Evolutionary conservation across 1,140 invertebrate species (phyloP).

Genomic region (Chelonus insularis): DNA sequence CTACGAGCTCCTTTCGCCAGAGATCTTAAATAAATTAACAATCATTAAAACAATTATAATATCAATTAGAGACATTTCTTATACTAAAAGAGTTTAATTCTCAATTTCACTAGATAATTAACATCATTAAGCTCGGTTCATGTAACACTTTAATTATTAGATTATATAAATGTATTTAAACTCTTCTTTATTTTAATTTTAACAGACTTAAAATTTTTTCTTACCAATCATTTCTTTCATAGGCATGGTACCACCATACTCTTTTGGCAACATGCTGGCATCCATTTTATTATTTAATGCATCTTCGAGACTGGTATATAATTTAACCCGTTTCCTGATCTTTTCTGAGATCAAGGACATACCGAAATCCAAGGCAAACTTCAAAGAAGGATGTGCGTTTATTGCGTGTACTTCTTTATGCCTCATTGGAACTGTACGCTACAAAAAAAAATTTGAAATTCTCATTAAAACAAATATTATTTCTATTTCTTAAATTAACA

Average conservation of each 20-base stretch:
- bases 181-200: too few species aligned
- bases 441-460: not conserved
- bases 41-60: conserved; percentile 1
- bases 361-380: conserved; percentile 79
- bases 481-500: too few species aligned
- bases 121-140: too few species aligned
- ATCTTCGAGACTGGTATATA: conserved; percentile 69
- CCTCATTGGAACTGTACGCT: conserved; percentile 81
- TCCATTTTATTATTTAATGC: conserved; percentile 66
- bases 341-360: conserved; percentile 82
- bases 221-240: conserved; percentile 85
- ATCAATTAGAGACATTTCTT: not conserved
- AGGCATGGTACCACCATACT: conserved; percentile 79
- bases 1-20: conserved; percentile 69
- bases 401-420: conserved; percentile 83
- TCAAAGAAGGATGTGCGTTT: conserved; percentile 74
- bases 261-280: conserved; percentile 71
- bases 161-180: too few species aligned
- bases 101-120: too few species aligned
- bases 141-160: too few species aligned
- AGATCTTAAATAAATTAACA: conserved; percentile 54
- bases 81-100: too few species aligned
- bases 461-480: too few species aligned
- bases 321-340: conserved; percentile 72
- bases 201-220: too few species aligned